Evolutionary conservation across 1,140 invertebrate genomes (phyloP), one percentile per base, ranked within the genome.

Genomic region (Apocrypta bakeri): DNA sequence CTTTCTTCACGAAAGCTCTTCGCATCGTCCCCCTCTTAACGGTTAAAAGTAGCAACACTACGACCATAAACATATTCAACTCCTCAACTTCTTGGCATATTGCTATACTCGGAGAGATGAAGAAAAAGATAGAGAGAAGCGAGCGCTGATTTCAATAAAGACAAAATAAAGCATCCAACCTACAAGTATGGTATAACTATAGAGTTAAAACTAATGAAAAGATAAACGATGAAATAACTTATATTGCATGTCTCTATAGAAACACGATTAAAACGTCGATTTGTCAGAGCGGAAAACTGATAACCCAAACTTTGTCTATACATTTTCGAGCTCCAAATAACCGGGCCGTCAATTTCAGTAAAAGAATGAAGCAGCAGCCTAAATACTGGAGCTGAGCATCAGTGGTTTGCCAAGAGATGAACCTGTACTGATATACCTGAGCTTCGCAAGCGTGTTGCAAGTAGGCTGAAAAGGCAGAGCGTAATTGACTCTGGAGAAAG

Each of bases 401-500:
- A 24, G 63, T 27, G 63, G 63, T 66, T 25, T 4, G 63, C 48
- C 48, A 25, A 29, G 12, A 24, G 78, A 48, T 25, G 72, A 24
- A 11, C 25, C n/a, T 29, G 12, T 66, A 25, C 68, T 31, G 17
- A 29, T 33, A 31, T 29, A 27, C 33, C 21, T 33, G 24, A 42
- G 76, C 14, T 17, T 21, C 63, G n/a, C n/a, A 74, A 21, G 31
- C 68, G 29, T 29, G 8, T 4, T 4, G 33, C 3, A 9, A 4
- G 33, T 37, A 24, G 27, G n/a, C 81, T 87, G 83, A 85, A 87
- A 85, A 85, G 84, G 77, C 83, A 75, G 64, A 83, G 81, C 79
- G 77, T 87, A 86, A 87, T 87, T 85, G 86, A 83, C 72, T 83
- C 73, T n/a, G 17, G 48, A 56, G 48, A 17, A 73, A 85, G 84